These are phyloP conservation scores for Melanitta fusca DNA, from an alignment of 2,797 vertebrate species.

Conservation along the genomic window DNA sequence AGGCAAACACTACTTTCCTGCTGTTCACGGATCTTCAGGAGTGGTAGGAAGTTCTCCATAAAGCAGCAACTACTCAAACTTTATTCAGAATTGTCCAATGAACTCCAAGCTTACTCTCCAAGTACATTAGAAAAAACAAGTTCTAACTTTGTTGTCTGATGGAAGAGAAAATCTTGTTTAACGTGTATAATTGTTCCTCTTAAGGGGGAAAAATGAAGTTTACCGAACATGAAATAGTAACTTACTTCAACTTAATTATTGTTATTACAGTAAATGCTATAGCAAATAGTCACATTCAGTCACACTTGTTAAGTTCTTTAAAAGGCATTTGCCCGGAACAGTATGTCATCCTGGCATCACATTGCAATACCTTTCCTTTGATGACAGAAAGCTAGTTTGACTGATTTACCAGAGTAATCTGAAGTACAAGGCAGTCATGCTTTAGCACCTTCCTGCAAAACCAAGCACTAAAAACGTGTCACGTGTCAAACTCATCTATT, in stretches of 20 bases:
- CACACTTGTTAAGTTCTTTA: neutral
- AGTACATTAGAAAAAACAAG: neutral
- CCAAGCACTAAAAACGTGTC: neutral
- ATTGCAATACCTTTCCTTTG: neutral
- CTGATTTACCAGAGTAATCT: neutral
- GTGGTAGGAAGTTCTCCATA: neutral
- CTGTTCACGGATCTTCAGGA: neutral
- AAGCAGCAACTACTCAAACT: neutral
- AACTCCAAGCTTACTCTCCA: neutral
- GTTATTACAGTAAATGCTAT: neutral
- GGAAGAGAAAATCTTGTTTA: neutral
- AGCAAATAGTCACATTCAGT: neutral
- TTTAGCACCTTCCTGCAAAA: neutral
- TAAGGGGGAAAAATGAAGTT: neutral
- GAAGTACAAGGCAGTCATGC: neutral
- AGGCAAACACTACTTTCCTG: neutral
- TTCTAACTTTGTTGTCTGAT: neutral
- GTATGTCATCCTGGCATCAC: neutral
- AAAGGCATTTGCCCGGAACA: neutral
- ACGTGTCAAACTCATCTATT: neutral
- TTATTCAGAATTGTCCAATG: neutral
- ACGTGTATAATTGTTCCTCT: neutral
- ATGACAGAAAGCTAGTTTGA: neutral
- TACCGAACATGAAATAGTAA: neutral
- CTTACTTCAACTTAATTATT: neutral